These are phyloP conservation scores for Baronia brevicornis DNA, from an alignment of 2,888 invertebrate genomes.

Conservation along the genomic window DNA sequence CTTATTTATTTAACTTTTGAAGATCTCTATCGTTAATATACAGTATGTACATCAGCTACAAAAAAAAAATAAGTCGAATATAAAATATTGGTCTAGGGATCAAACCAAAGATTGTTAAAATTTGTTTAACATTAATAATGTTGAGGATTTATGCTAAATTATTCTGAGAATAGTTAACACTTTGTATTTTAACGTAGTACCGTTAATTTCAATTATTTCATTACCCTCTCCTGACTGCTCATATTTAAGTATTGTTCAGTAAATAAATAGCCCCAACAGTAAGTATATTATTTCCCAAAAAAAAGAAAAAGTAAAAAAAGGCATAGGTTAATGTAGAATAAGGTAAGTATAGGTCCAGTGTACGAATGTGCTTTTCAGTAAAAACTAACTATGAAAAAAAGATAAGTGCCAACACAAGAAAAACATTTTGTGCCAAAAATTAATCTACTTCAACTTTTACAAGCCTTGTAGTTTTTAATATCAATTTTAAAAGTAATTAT, in stretches of 20 bases:
- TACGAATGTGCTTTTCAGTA: slow-evolving; percentile 48
- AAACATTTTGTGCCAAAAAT: slow-evolving; percentile 58
- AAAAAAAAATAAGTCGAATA: slow-evolving; percentile 53
- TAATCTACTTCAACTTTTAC: slow-evolving; percentile 15
- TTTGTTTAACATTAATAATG: slow-evolving; percentile 73
- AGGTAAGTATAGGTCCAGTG: slow-evolving; percentile 64
- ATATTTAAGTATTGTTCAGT: slow-evolving; percentile 58
- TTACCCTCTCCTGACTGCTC: slow-evolving; percentile 73
- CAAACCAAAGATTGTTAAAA: slow-evolving; percentile 88
- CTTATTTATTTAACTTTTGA: slow-evolving; percentile 67
- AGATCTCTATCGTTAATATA: slow-evolving; percentile 62
- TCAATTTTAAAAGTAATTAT: slow-evolving; percentile 25
- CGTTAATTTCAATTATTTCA: slow-evolving; percentile 59
- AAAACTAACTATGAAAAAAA: slow-evolving; percentile 28
- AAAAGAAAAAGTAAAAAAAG: slow-evolving; percentile 47
- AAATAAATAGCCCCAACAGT: slow-evolving; percentile 62
- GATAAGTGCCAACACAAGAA: slow-evolving; percentile 49
- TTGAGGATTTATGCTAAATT: slow-evolving; percentile 73
- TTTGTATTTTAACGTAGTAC: slow-evolving; percentile 54
- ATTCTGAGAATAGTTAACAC: slow-evolving; percentile 67
- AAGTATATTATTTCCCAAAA: slow-evolving; percentile 64
- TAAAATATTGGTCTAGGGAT: slow-evolving; percentile 85
- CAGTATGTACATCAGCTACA: slow-evolving; percentile 57
- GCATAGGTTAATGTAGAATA: slow-evolving; percentile 52
- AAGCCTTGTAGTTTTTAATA: slow-evolving; percentile 6